A percentile compares a stretch with the other conserved stretches of the same genome.
Evolutionary conservation across 2,888 invertebrate genomes (phyloP).

Genomic region (Deilephila elpenor): DNA sequence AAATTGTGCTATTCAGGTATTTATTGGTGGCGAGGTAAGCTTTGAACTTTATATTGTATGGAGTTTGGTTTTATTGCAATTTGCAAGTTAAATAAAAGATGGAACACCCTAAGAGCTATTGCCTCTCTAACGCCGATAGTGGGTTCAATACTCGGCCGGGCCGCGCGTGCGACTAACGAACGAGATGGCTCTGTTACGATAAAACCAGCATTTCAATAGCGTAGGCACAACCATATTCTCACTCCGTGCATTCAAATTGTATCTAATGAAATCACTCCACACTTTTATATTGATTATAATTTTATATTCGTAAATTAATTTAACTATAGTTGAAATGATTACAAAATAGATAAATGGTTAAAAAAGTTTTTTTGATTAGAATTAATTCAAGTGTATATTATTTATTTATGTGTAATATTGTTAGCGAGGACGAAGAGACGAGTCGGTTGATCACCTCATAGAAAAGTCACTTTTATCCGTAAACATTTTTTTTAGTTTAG

Average conservation of each 20-base stretch:
- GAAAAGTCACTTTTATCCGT: too few relatives aligned
- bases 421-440: too few relatives aligned
- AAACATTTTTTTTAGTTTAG: too few relatives aligned
- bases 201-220: constrained; percentile 74
- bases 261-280: constrained; percentile 10
- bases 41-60: constrained; percentile 42
- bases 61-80: constrained; percentile 41
- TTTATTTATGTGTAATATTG: too few relatives aligned
- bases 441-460: too few relatives aligned
- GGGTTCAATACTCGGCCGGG: constrained; percentile 73
- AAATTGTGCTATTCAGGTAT: constrained; percentile 32
- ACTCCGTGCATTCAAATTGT: constrained; percentile 11
- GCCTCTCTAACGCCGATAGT: constrained; percentile 76
- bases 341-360: too few relatives aligned
- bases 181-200: constrained; percentile 74
- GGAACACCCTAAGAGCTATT: constrained; percentile 46
- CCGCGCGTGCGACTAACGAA: constrained; percentile 75
- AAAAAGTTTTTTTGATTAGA: too few relatives aligned
- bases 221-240: constrained; percentile 23
- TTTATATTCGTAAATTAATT: too few relatives aligned
- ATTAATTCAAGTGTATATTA: too few relatives aligned
- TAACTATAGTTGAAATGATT: too few relatives aligned
- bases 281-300: not conserved
- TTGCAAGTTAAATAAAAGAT: constrained; percentile 38
- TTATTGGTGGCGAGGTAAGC: constrained; percentile 35